Base-by-base conservation (phyloP, 2,888 invertebrate species). In the Protophormia terraenovae region DNA sequence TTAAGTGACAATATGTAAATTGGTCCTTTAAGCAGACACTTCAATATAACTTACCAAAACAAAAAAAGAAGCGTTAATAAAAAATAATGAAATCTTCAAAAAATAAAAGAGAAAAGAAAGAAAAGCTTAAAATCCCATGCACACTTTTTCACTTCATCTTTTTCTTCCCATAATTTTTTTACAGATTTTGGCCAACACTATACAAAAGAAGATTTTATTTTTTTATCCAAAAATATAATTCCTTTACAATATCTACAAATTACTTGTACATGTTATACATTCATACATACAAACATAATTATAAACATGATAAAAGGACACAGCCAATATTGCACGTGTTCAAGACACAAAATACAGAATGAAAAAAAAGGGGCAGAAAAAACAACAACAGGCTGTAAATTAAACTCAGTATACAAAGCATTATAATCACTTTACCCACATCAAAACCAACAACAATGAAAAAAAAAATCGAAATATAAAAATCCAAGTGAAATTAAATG, bases 341-440 rank as follows among this genome's bases (percentile, higher is more conserved):
- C 82, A 80, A 41, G 76, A 62, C 27, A 64, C 64, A 29, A 66
- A 76, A 64, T n/a, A n/a, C n/a, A n/a, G n/a, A n/a, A n/a, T n/a
- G n/a, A 38, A 62, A 19, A 77, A 32, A 45, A 72, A n/a, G 55
- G 12, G 35, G 32, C 7, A 58, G 2, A 16, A 27, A 29, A 62
- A 66, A 60, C 60, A 75, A 41, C 12, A 71, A 64, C 85, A 50
- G 82, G 78, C 82, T 79, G 82, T 76, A 78, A 82, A 82, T 82
- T 82, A 79, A 85, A 85, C 82, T 79, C 85, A 82, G 75, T 79
- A 78, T 38, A 82, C 78, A 75, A 85, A 78, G 82, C 78, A 82
- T 85, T 85, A 82, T 85, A 85, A 85, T 85, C 85, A 85, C 85
- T 85, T 85, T 85, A 85, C 85, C 85, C 85, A 85, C 85, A 85